Percentiles rank a stretch among this genome's conserved stretches.
These are phyloP conservation scores for Eledona agricola DNA, from an alignment of 2,888 invertebrate genomes.

Conservation along the genomic window DNA sequence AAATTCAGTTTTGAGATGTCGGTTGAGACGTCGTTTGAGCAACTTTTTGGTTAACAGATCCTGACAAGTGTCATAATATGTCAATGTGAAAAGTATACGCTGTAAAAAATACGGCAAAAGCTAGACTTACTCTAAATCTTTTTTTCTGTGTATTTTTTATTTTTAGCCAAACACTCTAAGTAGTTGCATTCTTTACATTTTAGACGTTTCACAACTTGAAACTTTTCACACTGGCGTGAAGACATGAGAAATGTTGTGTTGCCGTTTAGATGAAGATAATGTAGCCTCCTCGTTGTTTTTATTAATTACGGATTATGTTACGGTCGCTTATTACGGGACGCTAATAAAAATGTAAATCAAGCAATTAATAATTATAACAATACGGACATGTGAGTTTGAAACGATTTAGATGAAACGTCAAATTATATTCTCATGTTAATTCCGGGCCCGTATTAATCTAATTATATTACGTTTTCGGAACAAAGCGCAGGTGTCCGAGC, in stretches of 20 bases:
- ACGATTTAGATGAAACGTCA: conserved; percentile 21
- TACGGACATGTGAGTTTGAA: conserved; percentile 6
- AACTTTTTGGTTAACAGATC: too few species aligned
- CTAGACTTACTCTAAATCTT: too few species aligned
- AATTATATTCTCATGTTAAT: conserved; percentile 33
- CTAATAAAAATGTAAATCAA: conserved; percentile 31
- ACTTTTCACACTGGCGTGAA: conserved; percentile 19
- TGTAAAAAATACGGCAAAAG: too few species aligned
- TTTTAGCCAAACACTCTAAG: too few species aligned
- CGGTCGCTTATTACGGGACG: conserved; percentile 10
- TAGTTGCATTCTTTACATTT: too few species aligned
- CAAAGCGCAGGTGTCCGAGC: conserved; percentile 45
- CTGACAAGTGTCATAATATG: too few species aligned
- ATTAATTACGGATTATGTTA: conserved; percentile 18
- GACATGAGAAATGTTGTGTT: conserved; percentile 23
- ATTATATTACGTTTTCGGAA: conserved; percentile 28
- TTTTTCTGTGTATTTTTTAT: too few species aligned
- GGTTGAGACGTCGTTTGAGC: too few species aligned
- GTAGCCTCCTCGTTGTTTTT: conserved; percentile 19
- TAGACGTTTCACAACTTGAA: conserved; percentile 8
- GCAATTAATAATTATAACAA: conserved; percentile 27
- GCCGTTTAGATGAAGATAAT: conserved; percentile 25
- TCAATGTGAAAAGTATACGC: too few species aligned
- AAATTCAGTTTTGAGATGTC: too few species aligned
- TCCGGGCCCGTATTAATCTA: conserved; percentile 25